These are phyloP conservation scores for Rallus limicola DNA, from an alignment of 2,113 vertebrate species.

Conservation along the genomic window DNA sequence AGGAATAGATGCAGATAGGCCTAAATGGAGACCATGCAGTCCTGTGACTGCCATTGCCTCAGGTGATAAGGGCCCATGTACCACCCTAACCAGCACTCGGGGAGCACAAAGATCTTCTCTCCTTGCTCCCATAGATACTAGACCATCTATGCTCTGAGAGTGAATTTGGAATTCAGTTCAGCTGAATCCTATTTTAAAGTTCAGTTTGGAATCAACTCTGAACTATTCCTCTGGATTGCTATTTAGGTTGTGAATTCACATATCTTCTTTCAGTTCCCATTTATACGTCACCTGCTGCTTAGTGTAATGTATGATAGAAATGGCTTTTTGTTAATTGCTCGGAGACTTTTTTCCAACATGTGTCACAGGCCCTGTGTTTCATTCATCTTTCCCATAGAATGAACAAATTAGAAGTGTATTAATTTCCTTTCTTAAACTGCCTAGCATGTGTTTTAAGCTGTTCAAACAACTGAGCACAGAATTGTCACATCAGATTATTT, in stretches of 20 bases:
- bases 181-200: constrained; percentile 18
- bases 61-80: not conserved
- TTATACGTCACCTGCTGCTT: constrained; percentile 47
- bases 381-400: not conserved
- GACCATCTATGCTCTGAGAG: not conserved
- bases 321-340: constrained; percentile 37
- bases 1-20: not conserved
- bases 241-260: not conserved
- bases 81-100: accelerated
- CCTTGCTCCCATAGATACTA: not conserved
- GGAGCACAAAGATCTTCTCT: not conserved
- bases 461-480: not conserved
- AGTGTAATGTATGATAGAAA: not conserved
- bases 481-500: not conserved
- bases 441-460: constrained; percentile 18
- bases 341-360: not conserved
- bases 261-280: constrained; percentile 42
- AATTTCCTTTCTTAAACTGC: constrained; percentile 16
- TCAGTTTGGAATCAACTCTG: constrained; percentile 19
- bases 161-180: not conserved
- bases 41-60: not conserved
- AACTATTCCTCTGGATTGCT: not conserved
- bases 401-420: not conserved
- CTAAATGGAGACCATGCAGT: not conserved
- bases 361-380: not conserved